Evolutionary conservation across 2,888 invertebrate genomes (phyloP).

Genomic region (Phragmatobia fuliginosa): DNA sequence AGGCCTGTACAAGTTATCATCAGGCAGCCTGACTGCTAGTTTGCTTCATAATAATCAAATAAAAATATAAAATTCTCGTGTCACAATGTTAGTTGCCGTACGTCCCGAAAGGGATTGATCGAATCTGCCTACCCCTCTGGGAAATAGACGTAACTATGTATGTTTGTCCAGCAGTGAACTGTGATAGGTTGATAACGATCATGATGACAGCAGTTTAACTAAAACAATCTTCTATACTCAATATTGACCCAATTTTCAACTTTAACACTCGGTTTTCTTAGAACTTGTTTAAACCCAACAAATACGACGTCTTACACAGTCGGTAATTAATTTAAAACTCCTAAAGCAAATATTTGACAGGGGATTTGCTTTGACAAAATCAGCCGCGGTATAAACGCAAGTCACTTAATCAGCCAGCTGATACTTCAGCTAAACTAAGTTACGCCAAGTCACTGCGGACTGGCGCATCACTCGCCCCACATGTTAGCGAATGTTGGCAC

Average conservation of each 20-base stretch:
- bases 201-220: too few relatives aligned
- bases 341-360: conserved; percentile 48
- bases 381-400: conserved; percentile 50
- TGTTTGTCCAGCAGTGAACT: too few relatives aligned
- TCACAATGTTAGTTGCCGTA: too few relatives aligned
- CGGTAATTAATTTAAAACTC: conserved; percentile 27
- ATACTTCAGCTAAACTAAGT: conserved; percentile 46
- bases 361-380: conserved; percentile 54
- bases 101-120: too few relatives aligned
- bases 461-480: conserved; percentile 15
- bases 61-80: too few relatives aligned
- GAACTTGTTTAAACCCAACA: not conserved
- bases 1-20: too few relatives aligned
- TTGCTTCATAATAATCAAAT: too few relatives aligned
- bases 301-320: conserved; percentile 10
- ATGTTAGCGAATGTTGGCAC: conserved; percentile 20
- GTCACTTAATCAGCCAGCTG: conserved; percentile 58
- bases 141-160: too few relatives aligned
- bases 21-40: too few relatives aligned
- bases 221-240: not conserved
- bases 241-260: not conserved
- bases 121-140: too few relatives aligned
- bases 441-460: conserved; percentile 43
- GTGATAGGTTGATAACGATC: too few relatives aligned
- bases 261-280: not conserved